A percentile compares a stretch with the other conserved stretches of the same genome.
These are phyloP conservation scores for Oenanthe melanoleuca DNA, from an alignment of 2,113 vertebrate species.

Conservation along the genomic window DNA sequence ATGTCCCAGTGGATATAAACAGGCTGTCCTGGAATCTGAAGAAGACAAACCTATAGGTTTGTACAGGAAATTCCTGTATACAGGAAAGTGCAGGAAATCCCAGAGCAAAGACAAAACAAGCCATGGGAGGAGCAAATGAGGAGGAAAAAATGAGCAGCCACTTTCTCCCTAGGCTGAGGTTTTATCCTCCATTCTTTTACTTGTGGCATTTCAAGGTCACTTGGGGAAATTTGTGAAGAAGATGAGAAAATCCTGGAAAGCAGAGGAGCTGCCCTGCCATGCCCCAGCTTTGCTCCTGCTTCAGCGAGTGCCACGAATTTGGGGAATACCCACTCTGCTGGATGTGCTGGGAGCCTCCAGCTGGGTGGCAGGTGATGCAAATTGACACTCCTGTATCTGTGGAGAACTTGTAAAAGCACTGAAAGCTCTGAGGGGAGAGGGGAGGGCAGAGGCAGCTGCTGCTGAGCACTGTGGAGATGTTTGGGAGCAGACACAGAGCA, in stretches of 20 bases:
- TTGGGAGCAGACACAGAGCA: background rate
- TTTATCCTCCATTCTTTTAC: background rate
- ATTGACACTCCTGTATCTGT: background rate
- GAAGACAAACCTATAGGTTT: background rate
- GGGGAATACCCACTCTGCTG: background rate
- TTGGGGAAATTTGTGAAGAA: background rate
- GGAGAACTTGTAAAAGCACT: background rate
- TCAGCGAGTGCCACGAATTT: background rate
- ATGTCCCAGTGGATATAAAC: background rate
- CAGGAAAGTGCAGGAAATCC: slow-evolving; percentile 27
- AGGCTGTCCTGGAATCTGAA: background rate
- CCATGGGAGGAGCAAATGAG: background rate
- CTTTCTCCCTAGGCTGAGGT: background rate
- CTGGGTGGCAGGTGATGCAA: background rate
- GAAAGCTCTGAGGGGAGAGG: background rate
- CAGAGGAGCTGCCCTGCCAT: background rate
- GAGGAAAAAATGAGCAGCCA: background rate
- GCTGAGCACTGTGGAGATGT: background rate
- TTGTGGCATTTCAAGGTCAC: background rate
- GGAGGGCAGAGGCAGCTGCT: background rate
- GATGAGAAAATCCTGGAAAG: background rate
- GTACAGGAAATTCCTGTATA: slow-evolving; percentile 34
- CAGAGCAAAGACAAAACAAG: background rate
- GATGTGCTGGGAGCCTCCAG: background rate
- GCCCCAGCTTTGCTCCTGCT: background rate